Evolutionary conservation across 2,113 vertebrate species (phyloP).

Genomic region (Theristicus caerulescens): DNA sequence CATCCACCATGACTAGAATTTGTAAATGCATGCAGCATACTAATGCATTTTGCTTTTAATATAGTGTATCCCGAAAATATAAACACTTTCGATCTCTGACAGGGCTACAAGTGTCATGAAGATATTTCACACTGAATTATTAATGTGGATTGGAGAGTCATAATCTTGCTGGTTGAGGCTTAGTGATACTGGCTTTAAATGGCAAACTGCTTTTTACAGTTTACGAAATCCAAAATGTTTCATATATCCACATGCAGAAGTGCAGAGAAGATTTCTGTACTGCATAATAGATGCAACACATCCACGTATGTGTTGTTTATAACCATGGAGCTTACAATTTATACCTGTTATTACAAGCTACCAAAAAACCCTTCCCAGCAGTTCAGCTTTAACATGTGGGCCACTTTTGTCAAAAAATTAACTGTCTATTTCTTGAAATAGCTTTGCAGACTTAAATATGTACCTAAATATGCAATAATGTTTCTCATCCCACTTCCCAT

Average conservation of each 20-base stretch:
- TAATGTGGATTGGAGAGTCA: slow-evolving; percentile 16
- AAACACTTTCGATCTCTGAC: slow-evolving; percentile 11
- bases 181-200: slow-evolving; percentile 8
- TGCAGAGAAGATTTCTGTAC: background rate
- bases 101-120: background rate
- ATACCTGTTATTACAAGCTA: background rate
- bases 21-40: background rate
- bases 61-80: background rate
- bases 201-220: slow-evolving; percentile 3
- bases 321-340: slow-evolving; percentile 33
- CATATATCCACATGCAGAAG: background rate
- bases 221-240: background rate
- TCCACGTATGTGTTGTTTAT: background rate
- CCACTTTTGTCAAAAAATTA: background rate
- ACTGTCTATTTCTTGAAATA: slow-evolving; percentile 14
- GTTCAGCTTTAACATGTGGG: background rate
- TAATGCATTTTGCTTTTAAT: slow-evolving; percentile 16
- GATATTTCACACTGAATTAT: slow-evolving; percentile 56
- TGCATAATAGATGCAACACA: background rate
- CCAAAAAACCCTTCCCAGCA: background rate
- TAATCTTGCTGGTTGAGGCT: slow-evolving; percentile 23
- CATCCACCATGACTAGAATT: background rate
- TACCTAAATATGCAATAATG: background rate
- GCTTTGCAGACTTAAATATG: background rate
- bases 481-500: background rate